Conservation (phyloP, 1,140 invertebrate genomes). For the Drosophila varians region DNA sequence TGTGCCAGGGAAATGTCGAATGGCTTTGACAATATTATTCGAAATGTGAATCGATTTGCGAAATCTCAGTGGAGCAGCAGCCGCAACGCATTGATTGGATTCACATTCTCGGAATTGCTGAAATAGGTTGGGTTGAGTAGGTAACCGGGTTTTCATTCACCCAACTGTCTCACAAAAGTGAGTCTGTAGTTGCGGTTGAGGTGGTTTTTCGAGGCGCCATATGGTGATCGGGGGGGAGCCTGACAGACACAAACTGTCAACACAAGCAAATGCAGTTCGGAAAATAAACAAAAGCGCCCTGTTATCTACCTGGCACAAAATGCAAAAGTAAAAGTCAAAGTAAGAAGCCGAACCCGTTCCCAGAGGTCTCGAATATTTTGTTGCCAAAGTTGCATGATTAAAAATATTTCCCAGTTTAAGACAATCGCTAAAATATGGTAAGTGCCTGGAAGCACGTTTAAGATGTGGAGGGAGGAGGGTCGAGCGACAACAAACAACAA, state of each 20-base stretch:
- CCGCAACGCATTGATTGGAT: constrained; percentile 18
- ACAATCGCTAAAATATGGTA: neutral
- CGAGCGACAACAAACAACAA: neutral
- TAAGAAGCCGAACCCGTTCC: too few relatives aligned
- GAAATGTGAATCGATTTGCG: constrained; percentile 10
- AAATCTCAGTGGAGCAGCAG: constrained; percentile 25
- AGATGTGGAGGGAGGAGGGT: neutral
- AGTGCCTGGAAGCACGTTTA: neutral
- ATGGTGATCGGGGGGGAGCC: neutral
- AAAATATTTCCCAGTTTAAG: neutral
- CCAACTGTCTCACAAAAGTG: constrained; percentile 9
- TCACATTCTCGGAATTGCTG: constrained; percentile 36
- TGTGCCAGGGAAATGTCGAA: constrained; percentile 47
- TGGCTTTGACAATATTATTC: constrained; percentile 43
- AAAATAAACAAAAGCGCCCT: neutral
- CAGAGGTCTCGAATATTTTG: too few relatives aligned
- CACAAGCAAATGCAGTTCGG: neutral
- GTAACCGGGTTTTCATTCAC: constrained; percentile 15
- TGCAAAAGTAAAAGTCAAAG: too few relatives aligned
- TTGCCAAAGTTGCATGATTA: too few relatives aligned
- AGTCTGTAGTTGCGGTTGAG: constrained; percentile 13
- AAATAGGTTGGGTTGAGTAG: constrained; percentile 7
- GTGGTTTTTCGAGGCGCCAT: constrained; percentile 8
- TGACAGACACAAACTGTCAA: constrained; percentile 3
- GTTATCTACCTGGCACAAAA: neutral